These are phyloP conservation scores for Vulpes ferrilata DNA, from an alignment of 2,113 vertebrate species.

Conservation along the genomic window DNA sequence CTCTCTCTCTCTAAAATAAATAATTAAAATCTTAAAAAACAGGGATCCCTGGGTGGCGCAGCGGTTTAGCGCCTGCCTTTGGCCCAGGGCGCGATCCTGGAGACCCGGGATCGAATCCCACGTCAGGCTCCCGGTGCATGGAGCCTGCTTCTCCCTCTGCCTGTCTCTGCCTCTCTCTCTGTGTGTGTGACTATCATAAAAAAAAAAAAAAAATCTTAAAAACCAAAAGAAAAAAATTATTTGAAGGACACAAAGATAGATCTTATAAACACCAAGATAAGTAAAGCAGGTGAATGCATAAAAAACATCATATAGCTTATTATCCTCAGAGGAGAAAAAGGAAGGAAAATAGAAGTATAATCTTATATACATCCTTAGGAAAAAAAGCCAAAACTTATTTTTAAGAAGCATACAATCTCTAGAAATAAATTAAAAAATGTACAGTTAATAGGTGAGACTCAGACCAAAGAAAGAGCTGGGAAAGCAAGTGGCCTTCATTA, in stretches of 20 bases:
- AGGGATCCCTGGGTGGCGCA: no score
- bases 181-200: no score
- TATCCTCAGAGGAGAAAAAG: not conserved
- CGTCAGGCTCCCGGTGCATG: no score
- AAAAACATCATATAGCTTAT: not conserved
- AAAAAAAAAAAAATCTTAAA: not conserved
- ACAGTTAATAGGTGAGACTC: slow-evolving; percentile 36
- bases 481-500: slow-evolving; percentile 85
- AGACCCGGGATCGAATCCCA: no score
- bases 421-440: slow-evolving; percentile 50
- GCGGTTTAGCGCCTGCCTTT: no score
- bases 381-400: slow-evolving; percentile 51
- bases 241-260: not conserved
- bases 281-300: not conserved
- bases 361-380: not conserved
- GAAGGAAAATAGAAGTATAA: not conserved
- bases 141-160: no score
- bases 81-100: no score
- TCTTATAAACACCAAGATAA: not conserved
- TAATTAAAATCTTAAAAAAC: not conserved
- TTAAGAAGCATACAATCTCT: slow-evolving; percentile 25
- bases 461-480: slow-evolving; percentile 9
- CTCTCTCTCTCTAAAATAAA: not conserved
- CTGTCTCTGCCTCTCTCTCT: no score
- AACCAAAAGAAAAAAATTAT: not conserved